Evolutionary conservation across 1,140 invertebrate genomes (phyloP).

Genomic region (Lordiphosa mommai): DNA sequence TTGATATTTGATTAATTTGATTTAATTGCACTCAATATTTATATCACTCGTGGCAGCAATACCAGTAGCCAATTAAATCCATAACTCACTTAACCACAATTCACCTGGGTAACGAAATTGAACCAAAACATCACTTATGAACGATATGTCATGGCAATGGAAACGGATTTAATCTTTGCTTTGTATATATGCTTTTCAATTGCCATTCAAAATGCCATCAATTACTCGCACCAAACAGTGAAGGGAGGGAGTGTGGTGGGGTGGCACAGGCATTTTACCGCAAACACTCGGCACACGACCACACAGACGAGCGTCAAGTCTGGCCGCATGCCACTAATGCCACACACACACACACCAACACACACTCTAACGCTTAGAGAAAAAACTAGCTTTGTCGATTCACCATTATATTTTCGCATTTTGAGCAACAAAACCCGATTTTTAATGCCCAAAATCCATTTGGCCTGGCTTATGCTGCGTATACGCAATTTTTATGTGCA

Average conservation of each 20-base stretch:
- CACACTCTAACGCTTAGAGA: background rate
- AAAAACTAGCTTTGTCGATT: slow-evolving; percentile 34
- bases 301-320: slow-evolving; percentile 9
- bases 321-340: slow-evolving; percentile 26
- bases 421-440: slow-evolving; percentile 44
- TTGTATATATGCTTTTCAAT: slow-evolving; percentile 20
- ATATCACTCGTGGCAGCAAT: background rate
- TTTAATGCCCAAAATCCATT: slow-evolving; percentile 62
- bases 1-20: slow-evolving; percentile 1
- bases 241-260: background rate
- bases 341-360: slow-evolving; percentile 15
- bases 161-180: slow-evolving; percentile 12
- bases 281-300: slow-evolving; percentile 37
- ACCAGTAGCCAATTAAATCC: slow-evolving; percentile 1
- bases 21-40: background rate
- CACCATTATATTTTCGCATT: slow-evolving; percentile 43
- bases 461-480: slow-evolving; percentile 25
- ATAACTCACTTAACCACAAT: slow-evolving; percentile 3
- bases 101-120: background rate
- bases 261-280: slow-evolving; percentile 39
- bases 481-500: slow-evolving; percentile 40
- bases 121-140: background rate
- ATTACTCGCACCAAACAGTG: slow-evolving; percentile 5
- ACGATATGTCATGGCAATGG: background rate
- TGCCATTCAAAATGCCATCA: slow-evolving; percentile 33